Evolutionary conservation across 2,113 vertebrate species (phyloP).

Genomic region (Petaurus breviceps): DNA sequence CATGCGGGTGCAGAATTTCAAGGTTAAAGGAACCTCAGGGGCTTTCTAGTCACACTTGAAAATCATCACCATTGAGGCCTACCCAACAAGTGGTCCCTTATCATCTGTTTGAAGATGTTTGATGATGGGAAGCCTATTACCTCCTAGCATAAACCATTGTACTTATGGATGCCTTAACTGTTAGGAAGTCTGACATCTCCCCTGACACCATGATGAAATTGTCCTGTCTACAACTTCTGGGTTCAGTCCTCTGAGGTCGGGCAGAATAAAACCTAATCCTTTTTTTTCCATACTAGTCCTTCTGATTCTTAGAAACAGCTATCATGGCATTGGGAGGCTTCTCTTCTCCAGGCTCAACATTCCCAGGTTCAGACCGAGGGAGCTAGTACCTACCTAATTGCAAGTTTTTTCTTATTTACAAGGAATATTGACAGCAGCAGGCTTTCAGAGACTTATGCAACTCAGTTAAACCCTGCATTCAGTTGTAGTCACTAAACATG

Average conservation of each 20-base stretch:
- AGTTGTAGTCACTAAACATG: background rate
- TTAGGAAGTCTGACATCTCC: background rate
- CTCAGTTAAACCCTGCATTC: background rate
- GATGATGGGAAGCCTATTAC: background rate
- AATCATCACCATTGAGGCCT: background rate
- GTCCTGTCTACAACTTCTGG: background rate
- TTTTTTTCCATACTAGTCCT: background rate
- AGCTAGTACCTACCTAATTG: background rate
- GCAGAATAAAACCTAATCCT: background rate
- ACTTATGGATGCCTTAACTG: background rate
- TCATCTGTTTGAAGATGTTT: background rate
- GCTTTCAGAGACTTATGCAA: background rate
- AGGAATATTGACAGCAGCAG: background rate
- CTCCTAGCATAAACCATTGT: background rate
- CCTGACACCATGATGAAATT: background rate
- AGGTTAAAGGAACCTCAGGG: background rate
- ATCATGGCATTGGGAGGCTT: background rate
- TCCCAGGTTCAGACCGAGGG: background rate
- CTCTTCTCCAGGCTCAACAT: background rate
- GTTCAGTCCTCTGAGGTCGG: no score
- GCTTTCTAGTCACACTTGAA: background rate
- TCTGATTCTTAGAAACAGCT: background rate
- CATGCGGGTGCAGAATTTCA: background rate
- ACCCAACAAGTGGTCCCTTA: background rate
- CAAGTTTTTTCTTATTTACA: background rate